These are phyloP conservation scores for Pseudomyrmex cubaensis DNA, from an alignment of 1,140 invertebrate genomes.

Conservation along the genomic window DNA sequence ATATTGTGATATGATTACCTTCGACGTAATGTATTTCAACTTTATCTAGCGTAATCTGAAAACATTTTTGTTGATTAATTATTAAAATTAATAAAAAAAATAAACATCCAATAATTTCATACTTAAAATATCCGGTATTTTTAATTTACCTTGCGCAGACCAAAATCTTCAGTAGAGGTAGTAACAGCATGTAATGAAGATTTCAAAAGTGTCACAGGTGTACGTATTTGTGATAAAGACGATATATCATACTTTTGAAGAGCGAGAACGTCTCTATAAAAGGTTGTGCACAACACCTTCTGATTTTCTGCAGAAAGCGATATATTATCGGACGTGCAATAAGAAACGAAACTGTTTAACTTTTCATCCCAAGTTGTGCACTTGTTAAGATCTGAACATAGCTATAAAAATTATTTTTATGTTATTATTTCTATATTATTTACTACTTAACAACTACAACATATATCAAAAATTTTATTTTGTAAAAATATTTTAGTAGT, in stretches of 20 bases:
- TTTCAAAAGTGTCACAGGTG: slow-evolving; percentile 88
- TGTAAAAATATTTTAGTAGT: neutral
- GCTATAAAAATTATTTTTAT: slow-evolving; percentile 70
- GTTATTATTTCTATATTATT: no score
- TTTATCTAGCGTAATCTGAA: slow-evolving; percentile 77
- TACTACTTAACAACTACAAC: no score
- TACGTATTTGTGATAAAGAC: slow-evolving; percentile 82
- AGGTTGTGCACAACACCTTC: slow-evolving; percentile 80
- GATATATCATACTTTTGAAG: slow-evolving; percentile 84
- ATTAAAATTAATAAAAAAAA: slow-evolving; percentile 27
- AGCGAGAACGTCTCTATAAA: slow-evolving; percentile 87
- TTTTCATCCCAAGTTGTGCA: slow-evolving; percentile 81
- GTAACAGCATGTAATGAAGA: slow-evolving; percentile 86
- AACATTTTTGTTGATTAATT: slow-evolving; percentile 20
- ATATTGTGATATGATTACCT: slow-evolving; percentile 90
- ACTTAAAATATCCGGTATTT: neutral
- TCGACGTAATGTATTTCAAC: slow-evolving; percentile 74
- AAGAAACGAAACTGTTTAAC: slow-evolving; percentile 72
- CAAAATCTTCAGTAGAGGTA: slow-evolving; percentile 88
- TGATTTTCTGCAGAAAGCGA: slow-evolving; percentile 80
- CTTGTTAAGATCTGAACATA: slow-evolving; percentile 80
- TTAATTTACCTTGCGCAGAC: slow-evolving; percentile 82
- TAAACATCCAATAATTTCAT: neutral
- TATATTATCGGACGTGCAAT: slow-evolving; percentile 53
- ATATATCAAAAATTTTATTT: no score